Conservation (phyloP, 2,888 invertebrate species). For the Leptogaster cylindrica region DNA sequence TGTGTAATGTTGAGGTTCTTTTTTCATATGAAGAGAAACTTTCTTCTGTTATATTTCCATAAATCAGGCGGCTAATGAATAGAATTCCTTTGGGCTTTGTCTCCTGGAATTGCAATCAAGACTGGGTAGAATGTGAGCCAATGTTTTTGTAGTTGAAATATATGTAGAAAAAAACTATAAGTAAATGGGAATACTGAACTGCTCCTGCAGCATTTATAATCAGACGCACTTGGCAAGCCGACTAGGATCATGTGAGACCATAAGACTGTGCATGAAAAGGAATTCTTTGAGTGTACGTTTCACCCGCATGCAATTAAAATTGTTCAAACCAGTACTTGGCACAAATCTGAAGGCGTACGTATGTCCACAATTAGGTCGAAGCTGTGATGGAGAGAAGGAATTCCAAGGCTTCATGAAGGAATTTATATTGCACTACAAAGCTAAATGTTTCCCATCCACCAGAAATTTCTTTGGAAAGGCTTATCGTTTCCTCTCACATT, state of each 20-base stretch:
- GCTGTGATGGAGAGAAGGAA: conserved; percentile 38
- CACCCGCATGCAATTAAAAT: conserved; percentile 39
- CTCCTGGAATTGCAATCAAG: no score
- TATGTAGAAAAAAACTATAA: no score
- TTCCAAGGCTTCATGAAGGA: conserved; percentile 34
- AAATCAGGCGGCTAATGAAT: no score
- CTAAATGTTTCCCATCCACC: conserved; percentile 25
- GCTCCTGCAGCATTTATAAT: conserved; percentile 5
- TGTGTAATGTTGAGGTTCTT: no score
- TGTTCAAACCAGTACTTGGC: conserved; percentile 34
- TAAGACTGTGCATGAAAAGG: conserved; percentile 14
- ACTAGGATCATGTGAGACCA: neutral
- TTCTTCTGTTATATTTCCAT: no score
- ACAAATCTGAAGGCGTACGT: conserved; percentile 31
- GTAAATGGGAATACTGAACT: no score
- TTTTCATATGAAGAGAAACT: no score
- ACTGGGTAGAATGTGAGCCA: no score
- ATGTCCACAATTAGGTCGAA: conserved; percentile 38
- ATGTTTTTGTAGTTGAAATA: no score
- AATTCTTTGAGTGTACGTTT: conserved; percentile 11
- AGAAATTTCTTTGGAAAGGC: conserved; percentile 25
- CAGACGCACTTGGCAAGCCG: conserved; percentile 4
- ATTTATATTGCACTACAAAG: conserved; percentile 40
- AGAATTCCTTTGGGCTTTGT: no score
- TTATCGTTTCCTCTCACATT: conserved; percentile 26